These are phyloP conservation scores for Orbicella faveolata DNA, from an alignment of 64 coral and sea anemone species.

Conservation along the genomic window DNA sequence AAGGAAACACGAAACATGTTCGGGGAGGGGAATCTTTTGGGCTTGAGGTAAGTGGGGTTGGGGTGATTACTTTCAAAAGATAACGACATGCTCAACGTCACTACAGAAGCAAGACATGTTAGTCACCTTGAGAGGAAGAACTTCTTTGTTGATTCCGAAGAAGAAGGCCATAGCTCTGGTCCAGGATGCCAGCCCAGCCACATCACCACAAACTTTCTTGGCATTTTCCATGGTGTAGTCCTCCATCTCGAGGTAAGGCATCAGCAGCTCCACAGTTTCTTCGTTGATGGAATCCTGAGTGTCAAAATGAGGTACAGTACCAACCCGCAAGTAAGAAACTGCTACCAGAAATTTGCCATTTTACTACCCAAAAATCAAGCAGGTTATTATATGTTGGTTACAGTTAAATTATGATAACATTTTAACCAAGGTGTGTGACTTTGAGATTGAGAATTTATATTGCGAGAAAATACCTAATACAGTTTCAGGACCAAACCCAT, in stretches of 20 bases:
- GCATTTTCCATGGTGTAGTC: constrained; percentile 95
- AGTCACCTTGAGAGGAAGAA: constrained; percentile 89
- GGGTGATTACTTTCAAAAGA: no score
- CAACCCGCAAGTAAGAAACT: background rate
- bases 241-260: constrained; percentile 89
- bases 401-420: no score
- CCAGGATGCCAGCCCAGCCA: constrained; percentile 95
- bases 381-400: no score
- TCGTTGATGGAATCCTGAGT: constrained; percentile 94
- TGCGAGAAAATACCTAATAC: no score
- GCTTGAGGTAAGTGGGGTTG: no score
- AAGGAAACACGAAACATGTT: no score
- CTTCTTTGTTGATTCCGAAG: constrained; percentile 96
- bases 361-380: no score
- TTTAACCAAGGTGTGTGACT: no score
- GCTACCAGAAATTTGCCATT: background rate
- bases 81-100: background rate
- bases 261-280: constrained; percentile 90
- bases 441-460: no score
- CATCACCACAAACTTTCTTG: constrained; percentile 97
- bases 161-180: constrained; percentile 94
- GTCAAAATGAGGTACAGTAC: background rate
- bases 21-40: no score
- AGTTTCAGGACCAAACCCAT: no score
- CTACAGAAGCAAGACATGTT: background rate